Base-by-base conservation (phyloP, 2,113 vertebrate species). In the Edolisoma coerulescens region DNA sequence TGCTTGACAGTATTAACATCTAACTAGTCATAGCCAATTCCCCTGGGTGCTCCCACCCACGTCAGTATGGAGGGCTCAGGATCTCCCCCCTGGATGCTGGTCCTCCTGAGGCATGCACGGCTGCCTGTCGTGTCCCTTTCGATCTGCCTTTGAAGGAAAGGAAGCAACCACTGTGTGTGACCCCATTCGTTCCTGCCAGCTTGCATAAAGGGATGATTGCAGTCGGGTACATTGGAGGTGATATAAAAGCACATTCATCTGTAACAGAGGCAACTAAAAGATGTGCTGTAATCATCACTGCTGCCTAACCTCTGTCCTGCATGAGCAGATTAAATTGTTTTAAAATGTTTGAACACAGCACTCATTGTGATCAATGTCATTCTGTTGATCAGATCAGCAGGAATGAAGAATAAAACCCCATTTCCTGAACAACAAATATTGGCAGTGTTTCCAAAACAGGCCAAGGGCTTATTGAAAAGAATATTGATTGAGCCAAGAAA, bases 401-500 rank as follows among this genome's bases (percentile, higher is more conserved):
- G 56, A 94, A 88, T 85, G 93, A 97, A 92, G 87, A 95, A 50
- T 90, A 96, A 94, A 97, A 63, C 56, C 81, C 81, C 78, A 89
- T 92, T 97, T 79, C 56, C 35, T 84, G 61, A 79, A 87, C 65
- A 94, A 89, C 84, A 96, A 77, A 88, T 89, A 95, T 92, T 96
- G 59, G 80, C 94, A 77, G 19, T 2, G 9, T 85, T 96, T 97
- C 95, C 42, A 33, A 96, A 97, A 93, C 44, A 54, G 50, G 73
- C 88, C 83, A 84, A 45, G 85, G 79, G 82, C 83, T 93, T 96
- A 88, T 90, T 95, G 71, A 93, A 94, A 94, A 88, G 67, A 93
- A 85, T 96, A 95, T 96, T 95, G 93, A 95, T 95, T 95, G 91
- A 93, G 94, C 77, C 94, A 94, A 96, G 82, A 93, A 96, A 97